phyloP scores from a whole-genome alignment of 2,888 invertebrate species.

The Mechanitis mazaeus region DNA sequence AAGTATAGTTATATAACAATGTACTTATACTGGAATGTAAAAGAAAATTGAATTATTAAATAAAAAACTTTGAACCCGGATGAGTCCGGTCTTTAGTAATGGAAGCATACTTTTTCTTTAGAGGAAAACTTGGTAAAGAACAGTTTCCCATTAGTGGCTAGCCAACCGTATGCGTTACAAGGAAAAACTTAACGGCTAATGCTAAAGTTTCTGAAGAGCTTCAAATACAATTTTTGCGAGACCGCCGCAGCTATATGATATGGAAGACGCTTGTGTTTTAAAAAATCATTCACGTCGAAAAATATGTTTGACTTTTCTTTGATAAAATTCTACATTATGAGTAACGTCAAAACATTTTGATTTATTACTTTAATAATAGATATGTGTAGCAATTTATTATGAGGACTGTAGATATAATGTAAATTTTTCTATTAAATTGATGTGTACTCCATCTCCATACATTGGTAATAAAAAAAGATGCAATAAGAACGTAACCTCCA shows the following conservation, averaged over 20 bases:
- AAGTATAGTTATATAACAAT: too few relatives aligned
- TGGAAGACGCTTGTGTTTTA: slow-evolving; percentile 17
- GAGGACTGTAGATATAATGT: slow-evolving; percentile 4
- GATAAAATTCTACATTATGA: slow-evolving; percentile 5
- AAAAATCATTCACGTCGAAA: slow-evolving; percentile 5
- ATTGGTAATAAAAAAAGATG: slow-evolving; percentile 8
- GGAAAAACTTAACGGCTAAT: slow-evolving; percentile 61
- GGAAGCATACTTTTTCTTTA: slow-evolving; percentile 30
- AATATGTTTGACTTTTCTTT: slow-evolving; percentile 7
- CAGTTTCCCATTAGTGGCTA: slow-evolving; percentile 64
- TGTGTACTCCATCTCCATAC: slow-evolving; percentile 14
- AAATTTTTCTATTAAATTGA: not conserved
- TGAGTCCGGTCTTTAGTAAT: slow-evolving; percentile 49
- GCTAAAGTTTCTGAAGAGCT: slow-evolving; percentile 60
- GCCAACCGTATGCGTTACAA: slow-evolving; percentile 60
- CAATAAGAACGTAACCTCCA: slow-evolving; percentile 17
- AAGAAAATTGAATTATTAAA: slow-evolving; percentile 34
- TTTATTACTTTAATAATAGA: too few relatives aligned
- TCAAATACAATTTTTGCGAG: slow-evolving; percentile 56
- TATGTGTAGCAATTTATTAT: not conserved
- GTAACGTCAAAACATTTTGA: not conserved
- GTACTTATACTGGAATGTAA: not conserved
- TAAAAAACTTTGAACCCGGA: slow-evolving; percentile 38
- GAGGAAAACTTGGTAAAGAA: slow-evolving; percentile 46
- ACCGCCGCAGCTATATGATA: slow-evolving; percentile 26